Base-by-base conservation (phyloP, 2,797 vertebrate species). In the Chelmon rostratus region DNA sequence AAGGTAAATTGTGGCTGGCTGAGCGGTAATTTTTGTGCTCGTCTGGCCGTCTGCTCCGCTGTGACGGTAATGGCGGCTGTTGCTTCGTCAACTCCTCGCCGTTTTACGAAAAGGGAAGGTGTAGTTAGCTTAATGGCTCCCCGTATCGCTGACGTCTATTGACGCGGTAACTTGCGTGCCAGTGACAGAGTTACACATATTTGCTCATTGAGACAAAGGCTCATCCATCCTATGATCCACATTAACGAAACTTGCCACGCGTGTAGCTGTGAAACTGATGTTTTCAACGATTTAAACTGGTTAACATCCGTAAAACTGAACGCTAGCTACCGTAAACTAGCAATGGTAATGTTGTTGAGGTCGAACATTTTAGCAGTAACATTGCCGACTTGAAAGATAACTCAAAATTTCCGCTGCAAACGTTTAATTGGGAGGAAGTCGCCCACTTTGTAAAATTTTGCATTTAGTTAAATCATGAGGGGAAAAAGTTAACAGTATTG, bases 81-180 rank as follows among this genome's bases (percentile, higher is more conserved):
- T 67, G 87, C 92, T 84, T 76, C 90, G 93, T 90, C 88, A 86
- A 78, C 92, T 90, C 86, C 84, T 92, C 90, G 93, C 79, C 85
- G 90, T 85, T 93, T 82, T 89, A 90, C 89, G 92, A 91, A 93
- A 83, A 92, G 93, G 92, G 95, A 95, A 95, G 94, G 94, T 92
- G 94, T 93, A 92, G 91, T 91, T 93, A 92, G 94, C 92, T 89
- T 95, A 95, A 95, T 96, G 95, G 95, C 93, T 95, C 93, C 93
- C 89, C 93, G 95, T 92, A 92, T 92, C 95, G 95, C 96, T 96
- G 96, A 96, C 96, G 96, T 96, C 94, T 96, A 88, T 96, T 95
- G 96, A 96, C 95, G 95, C 95, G 95, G 88, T 92, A 88, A 93
- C 87, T 94, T 95, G 95, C 95, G 95, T 96, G 93, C 92, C 93